A percentile compares a stretch with the other conserved stretches of the same genome.
Conservation (phyloP, 1,140 invertebrate genomes). For the Drosophila seguyi region DNA sequence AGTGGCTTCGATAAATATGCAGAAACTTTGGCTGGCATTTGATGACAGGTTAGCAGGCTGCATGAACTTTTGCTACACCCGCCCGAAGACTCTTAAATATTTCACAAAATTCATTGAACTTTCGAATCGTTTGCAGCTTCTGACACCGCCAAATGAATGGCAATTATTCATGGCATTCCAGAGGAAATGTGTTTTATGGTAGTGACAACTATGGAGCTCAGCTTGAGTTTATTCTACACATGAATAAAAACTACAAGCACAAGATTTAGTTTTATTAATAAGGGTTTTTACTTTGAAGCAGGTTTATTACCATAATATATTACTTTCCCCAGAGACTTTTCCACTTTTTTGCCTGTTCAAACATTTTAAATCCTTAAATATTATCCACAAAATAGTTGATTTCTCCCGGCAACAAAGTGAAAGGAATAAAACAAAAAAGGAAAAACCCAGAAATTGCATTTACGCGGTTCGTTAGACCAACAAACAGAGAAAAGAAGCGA, state of each 20-base stretch:
- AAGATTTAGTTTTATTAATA: not conserved
- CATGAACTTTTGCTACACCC: not conserved
- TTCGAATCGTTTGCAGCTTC: constrained; percentile 12
- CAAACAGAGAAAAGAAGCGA: constrained; percentile 59
- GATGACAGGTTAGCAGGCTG: constrained; percentile 20
- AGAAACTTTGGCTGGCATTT: constrained; percentile 33
- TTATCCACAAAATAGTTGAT: constrained; percentile 61
- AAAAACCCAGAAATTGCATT: constrained; percentile 74
- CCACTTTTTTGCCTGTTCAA: not conserved
- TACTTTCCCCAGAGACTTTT: no score
- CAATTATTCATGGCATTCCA: constrained; percentile 29
- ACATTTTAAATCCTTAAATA: constrained; percentile 46
- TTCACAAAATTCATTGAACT: constrained; percentile 39
- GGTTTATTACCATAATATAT: not conserved
- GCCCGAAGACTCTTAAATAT: constrained; percentile 25
- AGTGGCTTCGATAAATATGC: constrained; percentile 41
- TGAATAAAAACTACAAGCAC: not conserved
- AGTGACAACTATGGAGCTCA: constrained; percentile 1
- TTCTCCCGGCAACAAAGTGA: constrained; percentile 46
- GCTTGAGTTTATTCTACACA: not conserved
- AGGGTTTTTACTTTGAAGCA: not conserved
- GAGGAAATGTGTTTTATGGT: constrained; percentile 3
- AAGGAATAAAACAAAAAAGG: constrained; percentile 32
- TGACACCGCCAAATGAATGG: constrained; percentile 29
- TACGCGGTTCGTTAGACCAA: constrained; percentile 80